Evolutionary conservation across 2,113 vertebrate species (phyloP).

Genomic region (Scartelaos histophorus): DNA sequence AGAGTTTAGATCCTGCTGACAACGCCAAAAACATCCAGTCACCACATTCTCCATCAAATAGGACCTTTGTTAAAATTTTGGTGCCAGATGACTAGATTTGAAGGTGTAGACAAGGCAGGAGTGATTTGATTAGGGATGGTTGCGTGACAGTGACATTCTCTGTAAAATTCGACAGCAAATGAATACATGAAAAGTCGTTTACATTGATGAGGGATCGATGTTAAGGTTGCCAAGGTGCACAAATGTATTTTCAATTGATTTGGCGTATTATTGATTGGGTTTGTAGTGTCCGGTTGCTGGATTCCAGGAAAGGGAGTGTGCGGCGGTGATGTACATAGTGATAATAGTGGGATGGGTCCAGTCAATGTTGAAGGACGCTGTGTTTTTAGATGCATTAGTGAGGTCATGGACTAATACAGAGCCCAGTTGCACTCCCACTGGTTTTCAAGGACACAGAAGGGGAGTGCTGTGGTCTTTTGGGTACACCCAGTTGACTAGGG

Average conservation of each 20-base stretch:
- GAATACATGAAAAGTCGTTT: slow-evolving; percentile 12
- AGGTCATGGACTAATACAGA: slow-evolving; percentile 15
- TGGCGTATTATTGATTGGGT: slow-evolving; percentile 29
- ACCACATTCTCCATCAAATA: background rate
- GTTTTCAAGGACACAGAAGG: background rate
- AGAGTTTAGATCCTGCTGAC: slow-evolving; percentile 25
- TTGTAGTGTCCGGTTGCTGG: slow-evolving; percentile 29
- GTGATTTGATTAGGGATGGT: background rate
- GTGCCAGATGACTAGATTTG: background rate
- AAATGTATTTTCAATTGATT: slow-evolving; percentile 50
- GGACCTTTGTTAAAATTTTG: slow-evolving; percentile 16
- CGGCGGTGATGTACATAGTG: slow-evolving; percentile 12
- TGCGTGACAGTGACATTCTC: background rate
- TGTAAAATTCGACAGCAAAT: background rate
- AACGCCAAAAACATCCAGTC: slow-evolving; percentile 22
- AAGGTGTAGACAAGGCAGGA: background rate
- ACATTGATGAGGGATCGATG: slow-evolving; percentile 17
- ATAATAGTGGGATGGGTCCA: slow-evolving; percentile 4
- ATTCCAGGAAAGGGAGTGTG: slow-evolving; percentile 5
- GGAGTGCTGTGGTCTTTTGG: background rate
- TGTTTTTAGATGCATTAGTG: slow-evolving; percentile 7
- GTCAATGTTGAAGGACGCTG: background rate
- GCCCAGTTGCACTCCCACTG: background rate
- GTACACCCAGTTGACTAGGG: background rate
- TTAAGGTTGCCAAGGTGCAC: slow-evolving; percentile 18